Base-by-base conservation (phyloP, 2,888 invertebrate species). In the Bombylius major region DNA sequence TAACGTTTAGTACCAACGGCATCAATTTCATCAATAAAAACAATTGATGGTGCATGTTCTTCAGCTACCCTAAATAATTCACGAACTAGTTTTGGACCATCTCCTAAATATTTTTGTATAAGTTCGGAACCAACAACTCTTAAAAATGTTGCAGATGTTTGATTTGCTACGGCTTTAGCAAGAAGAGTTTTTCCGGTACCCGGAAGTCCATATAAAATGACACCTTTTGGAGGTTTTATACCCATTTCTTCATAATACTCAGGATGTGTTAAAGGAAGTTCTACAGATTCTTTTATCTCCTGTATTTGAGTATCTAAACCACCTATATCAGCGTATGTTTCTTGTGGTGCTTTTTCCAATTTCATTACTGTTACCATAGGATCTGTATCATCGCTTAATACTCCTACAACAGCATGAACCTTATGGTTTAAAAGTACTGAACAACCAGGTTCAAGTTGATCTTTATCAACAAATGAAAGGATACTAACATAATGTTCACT, bases 321-420 rank as follows among this genome's bases (percentile, higher is more conserved):
- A 68, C 97, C 97, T 72, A 98, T 98, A 76, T 96, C 99, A 13
- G 98, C 98, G 71, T 99, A 99, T 0, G 98, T 99, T 76, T 99
- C 99, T 72, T 96, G 97, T 1, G 99, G 99, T 9, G 99, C 99
- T 70, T 99, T 99, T 71, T 99, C 99, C 50, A 99, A 76, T 73
- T 99, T 99, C 99, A 99, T 99, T 3, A 99, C 99, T 12, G 97
- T 98, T 4, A 99, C 99, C 98, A 99, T 99, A 5, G 99, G 99
- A 76, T 99, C 99, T 12, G 97, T 98, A 70, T 99, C 98, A 76
- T 99, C 99, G 33, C 94, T 89, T n/a, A 98, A 76, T 0, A 98
- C 96, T 55, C 99, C 98, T 39, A 99, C 97, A n/a, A 99, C 97
- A 50, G 97, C 96, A 78, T 99, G 97, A 3, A 97, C 97, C 82